These are phyloP conservation scores for Percina caprodes DNA, from an alignment of 2,113 vertebrate genomes.

Conservation along the genomic window DNA sequence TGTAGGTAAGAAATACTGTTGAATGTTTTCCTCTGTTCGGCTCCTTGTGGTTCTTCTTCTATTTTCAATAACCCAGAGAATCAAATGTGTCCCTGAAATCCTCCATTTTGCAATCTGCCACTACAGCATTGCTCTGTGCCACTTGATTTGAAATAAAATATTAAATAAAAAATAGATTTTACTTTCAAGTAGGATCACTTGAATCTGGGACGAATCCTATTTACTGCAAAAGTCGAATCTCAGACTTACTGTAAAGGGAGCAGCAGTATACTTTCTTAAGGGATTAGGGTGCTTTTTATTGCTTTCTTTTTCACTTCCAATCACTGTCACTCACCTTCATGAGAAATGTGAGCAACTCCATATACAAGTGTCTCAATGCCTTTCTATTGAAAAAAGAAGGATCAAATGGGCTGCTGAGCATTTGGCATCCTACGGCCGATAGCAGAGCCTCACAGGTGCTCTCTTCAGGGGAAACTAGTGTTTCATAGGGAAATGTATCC, in stretches of 20 bases:
- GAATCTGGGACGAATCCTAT: constrained; percentile 36
- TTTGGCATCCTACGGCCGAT: constrained; percentile 24
- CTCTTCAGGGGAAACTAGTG: constrained; percentile 43
- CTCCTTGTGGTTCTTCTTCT: neutral
- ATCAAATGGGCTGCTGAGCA: constrained; percentile 45
- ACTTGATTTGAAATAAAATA: neutral
- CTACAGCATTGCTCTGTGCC: neutral
- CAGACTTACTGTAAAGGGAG: constrained; percentile 16
- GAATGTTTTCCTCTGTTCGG: neutral
- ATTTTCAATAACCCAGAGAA: neutral
- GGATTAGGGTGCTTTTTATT: constrained; percentile 22
- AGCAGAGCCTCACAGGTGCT: constrained; percentile 61
- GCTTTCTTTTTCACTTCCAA: constrained; percentile 15
- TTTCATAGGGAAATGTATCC: constrained; percentile 70
- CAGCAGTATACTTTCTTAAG: constrained; percentile 1
- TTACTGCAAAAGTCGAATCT: constrained; percentile 30
- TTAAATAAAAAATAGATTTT: neutral
- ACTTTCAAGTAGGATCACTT: constrained; percentile 5
- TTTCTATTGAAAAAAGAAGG: neutral
- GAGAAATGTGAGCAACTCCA: constrained; percentile 13
- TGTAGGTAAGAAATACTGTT: neutral
- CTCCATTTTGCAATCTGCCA: neutral
- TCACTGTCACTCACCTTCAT: constrained; percentile 12
- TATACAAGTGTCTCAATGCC: neutral
- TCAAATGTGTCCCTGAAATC: neutral